Evolutionary conservation across 2,113 vertebrate genomes (phyloP).

Genomic region (Neodon shergylaensis): DNA sequence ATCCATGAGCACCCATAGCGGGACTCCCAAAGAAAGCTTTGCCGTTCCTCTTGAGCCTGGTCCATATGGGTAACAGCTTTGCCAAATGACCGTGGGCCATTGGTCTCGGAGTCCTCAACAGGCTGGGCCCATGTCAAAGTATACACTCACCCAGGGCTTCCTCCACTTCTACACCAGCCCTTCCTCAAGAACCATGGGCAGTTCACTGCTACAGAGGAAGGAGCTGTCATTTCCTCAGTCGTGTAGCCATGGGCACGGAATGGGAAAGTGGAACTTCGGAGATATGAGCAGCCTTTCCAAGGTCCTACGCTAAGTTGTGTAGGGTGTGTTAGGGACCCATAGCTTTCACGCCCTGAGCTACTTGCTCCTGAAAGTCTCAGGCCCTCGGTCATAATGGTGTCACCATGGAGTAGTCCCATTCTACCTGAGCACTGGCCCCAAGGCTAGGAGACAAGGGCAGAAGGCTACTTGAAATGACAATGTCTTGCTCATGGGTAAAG

Average conservation of each 20-base stretch:
- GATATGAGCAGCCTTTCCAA: background rate
- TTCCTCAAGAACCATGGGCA: background rate
- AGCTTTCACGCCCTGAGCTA: background rate
- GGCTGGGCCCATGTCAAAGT: background rate
- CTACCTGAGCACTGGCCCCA: background rate
- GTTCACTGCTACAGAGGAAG: background rate
- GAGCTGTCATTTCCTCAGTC: background rate
- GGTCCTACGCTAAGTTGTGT: background rate
- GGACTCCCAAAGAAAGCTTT: background rate
- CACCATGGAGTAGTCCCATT: background rate
- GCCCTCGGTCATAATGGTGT: background rate
- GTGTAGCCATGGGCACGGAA: background rate
- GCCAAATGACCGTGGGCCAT: too few relatives aligned
- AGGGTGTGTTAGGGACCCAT: background rate
- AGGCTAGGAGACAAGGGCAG: background rate
- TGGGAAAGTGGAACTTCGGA: slow-evolving; percentile 35
- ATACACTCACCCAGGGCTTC: background rate
- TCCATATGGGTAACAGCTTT: background rate
- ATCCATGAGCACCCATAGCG: background rate
- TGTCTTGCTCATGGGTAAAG: background rate
- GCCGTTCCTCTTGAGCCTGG: background rate
- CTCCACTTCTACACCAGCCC: background rate
- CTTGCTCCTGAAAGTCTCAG: background rate
- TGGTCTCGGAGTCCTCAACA: background rate
- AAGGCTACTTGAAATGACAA: background rate